Conservation (phyloP, 2,113 vertebrate species). For the Dryoscopus gambensis region DNA sequence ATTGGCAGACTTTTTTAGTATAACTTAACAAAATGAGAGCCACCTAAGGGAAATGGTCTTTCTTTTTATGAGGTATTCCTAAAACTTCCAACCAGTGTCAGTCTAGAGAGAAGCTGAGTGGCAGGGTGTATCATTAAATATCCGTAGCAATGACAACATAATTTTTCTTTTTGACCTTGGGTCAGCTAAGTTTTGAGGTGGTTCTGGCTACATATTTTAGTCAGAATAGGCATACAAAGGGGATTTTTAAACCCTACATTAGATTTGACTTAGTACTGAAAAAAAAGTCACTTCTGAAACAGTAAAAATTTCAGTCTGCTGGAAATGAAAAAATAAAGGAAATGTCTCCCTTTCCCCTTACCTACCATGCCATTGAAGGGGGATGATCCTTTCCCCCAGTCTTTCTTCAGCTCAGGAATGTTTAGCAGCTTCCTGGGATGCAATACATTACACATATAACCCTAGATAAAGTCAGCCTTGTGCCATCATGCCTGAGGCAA, state of each 20-base stretch:
- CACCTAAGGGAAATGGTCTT: not conserved
- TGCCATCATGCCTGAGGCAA: not conserved
- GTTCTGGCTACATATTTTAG: not conserved
- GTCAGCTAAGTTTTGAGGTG: not conserved
- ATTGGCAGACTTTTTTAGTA: not conserved
- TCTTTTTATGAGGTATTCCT: not conserved
- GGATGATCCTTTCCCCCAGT: not conserved
- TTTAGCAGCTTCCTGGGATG: not conserved
- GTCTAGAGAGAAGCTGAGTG: not conserved
- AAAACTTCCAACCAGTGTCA: not conserved
- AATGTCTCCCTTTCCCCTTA: not conserved
- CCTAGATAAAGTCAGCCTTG: not conserved
- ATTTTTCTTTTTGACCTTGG: not conserved
- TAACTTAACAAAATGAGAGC: not conserved
- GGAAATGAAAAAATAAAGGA: not conserved
- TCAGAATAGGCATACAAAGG: not conserved
- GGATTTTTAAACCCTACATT: not conserved
- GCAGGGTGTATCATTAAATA: not conserved
- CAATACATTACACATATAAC: not conserved
- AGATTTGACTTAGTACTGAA: not conserved
- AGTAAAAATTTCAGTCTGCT: not conserved
- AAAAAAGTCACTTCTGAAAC: not conserved
- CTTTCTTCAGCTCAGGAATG: not conserved
- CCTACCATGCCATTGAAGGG: not conserved
- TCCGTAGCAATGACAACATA: not conserved